These are phyloP conservation scores for Eretmocerus hayati DNA, from an alignment of 2,888 invertebrate species.

Conservation along the genomic window DNA sequence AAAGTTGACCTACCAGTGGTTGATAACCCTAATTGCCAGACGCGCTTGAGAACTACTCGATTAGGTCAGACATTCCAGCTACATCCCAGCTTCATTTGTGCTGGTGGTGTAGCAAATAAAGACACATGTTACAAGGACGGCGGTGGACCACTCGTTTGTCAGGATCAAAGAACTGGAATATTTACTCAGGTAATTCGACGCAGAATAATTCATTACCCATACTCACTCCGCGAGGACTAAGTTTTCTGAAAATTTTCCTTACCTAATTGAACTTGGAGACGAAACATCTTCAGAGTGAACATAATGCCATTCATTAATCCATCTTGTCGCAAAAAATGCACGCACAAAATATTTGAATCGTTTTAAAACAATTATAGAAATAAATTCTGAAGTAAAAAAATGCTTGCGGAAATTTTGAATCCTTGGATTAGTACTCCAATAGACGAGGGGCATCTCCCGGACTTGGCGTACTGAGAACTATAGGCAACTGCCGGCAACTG, in stretches of 20 bases:
- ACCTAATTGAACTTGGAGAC: not conserved
- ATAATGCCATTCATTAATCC: not conserved
- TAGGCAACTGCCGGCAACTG: no score
- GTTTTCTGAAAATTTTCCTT: not conserved
- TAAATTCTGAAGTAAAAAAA: no score
- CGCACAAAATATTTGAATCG: no score
- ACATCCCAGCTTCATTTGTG: constrained; percentile 68
- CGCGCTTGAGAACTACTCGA: constrained; percentile 57
- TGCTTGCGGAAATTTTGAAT: no score
- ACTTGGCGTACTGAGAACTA: no score
- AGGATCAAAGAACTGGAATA: constrained; percentile 28
- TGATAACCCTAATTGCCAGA: constrained; percentile 55
- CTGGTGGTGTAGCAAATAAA: constrained; percentile 64
- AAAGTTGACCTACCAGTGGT: constrained; percentile 69
- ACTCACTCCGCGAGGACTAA: no score
- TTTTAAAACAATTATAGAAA: no score
- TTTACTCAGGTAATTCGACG: constrained; percentile 33
- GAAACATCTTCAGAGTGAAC: not conserved
- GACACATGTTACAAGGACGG: constrained; percentile 60
- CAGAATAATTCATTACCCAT: not conserved
- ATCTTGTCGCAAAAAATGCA: not conserved
- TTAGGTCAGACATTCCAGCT: constrained; percentile 62
- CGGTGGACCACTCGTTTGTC: constrained; percentile 40
- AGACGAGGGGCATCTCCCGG: no score
- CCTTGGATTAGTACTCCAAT: no score